Base-by-base conservation (phyloP, 2,888 invertebrate species). In the Rotaria magnacalcarata region DNA sequence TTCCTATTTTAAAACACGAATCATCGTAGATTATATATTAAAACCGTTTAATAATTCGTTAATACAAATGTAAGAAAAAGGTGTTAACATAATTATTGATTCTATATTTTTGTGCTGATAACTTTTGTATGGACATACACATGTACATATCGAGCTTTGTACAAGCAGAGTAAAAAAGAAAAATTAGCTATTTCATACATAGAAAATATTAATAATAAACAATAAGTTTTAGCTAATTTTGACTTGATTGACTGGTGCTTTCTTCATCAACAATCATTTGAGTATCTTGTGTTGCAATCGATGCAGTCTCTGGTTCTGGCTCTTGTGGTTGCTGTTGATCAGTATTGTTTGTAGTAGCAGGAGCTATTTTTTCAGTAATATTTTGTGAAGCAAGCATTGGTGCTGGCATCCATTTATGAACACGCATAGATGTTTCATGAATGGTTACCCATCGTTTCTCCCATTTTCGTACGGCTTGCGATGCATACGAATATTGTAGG, bases 401-500 rank as follows among this genome's bases (percentile, higher is more conserved):
- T 27, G 60, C 60, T 41, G 75, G 75, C 75, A 75, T 75, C 75
- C 75, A 75, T 43, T 75, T 75, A 43, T 75, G 43, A 41, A 75
- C 75, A 43, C 75, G 75, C 41, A 75, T 75, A 19, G 75, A 75
- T 75, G 75, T 75, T 24, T 75, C 75, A 43, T 75, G 41, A 24
- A 75, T 75, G 7, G 41, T 75, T 19, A 75, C 43, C 75, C 75
- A 75, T 34, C 75, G 75, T 21, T 75, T 75, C 43, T 75, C 75
- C 75, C 75, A 75, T 43, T 43, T 41, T 21, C 75, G 41, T 21
- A 75, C 75, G 43, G 41, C 19, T 75, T 75, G 75, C 21, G 43
- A 43, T 41, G 75, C 21, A 43, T 75, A 75, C 19, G 75, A 75
- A 75, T 75, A 43, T 27, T 60, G 60, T 43, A 75, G 41, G 43